phyloP scores from a whole-genome alignment of 2,113 vertebrate species.

The Octodon degus region DNA sequence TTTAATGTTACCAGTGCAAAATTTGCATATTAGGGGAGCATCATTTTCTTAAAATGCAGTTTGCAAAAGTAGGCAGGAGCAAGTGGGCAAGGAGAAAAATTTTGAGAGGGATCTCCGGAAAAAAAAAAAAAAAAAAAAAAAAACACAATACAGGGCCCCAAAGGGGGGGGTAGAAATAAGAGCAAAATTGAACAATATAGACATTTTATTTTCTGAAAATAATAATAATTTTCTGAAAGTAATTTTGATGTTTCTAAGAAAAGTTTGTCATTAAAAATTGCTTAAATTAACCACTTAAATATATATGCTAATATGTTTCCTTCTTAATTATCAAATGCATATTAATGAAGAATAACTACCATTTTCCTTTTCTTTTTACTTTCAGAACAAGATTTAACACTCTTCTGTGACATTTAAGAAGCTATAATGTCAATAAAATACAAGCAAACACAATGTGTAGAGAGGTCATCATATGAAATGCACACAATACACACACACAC shows the following conservation, averaged over 20 bases:
- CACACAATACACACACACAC: too few species aligned
- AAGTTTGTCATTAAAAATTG: not conserved
- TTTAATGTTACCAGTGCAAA: not conserved
- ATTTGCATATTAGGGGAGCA: not conserved
- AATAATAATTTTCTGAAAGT: too few species aligned
- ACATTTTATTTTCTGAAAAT: not conserved
- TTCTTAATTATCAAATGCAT: not conserved
- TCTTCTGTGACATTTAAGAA: slow-evolving; percentile 54
- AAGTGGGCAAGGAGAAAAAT: not conserved
- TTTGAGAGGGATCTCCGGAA: not conserved
- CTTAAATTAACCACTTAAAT: slow-evolving; percentile 26
- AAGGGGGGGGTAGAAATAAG: not conserved
- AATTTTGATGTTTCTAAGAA: slow-evolving; percentile 9
- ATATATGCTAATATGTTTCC: not conserved
- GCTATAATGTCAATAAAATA: slow-evolving; percentile 65
- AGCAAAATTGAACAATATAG: not conserved
- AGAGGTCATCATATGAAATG: not conserved
- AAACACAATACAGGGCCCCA: too few species aligned
- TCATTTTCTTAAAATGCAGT: not conserved
- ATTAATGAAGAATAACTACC: slow-evolving; percentile 56
- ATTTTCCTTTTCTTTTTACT: slow-evolving; percentile 77
- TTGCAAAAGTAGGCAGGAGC: not conserved
- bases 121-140: too few species aligned
- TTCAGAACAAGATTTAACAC: slow-evolving; percentile 42
- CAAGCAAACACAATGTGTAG: not conserved